A percentile compares a stretch with the other conserved stretches of the same genome.
phyloP scores from a whole-genome alignment of 2,888 invertebrate genomes.

The Deilephila elpenor region DNA sequence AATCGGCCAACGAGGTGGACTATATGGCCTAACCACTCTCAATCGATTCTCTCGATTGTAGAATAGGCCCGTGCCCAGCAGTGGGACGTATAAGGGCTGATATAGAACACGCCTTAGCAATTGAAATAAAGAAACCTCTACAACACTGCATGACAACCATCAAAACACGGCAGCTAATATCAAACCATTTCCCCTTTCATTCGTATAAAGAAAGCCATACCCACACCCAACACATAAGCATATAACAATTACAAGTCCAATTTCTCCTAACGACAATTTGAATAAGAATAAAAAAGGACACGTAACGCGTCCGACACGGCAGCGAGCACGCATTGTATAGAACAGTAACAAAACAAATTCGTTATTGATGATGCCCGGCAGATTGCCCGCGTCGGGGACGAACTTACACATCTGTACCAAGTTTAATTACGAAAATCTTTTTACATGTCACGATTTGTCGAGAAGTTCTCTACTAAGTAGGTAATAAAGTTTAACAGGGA shows the following conservation, averaged over 20 bases:
- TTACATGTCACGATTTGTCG: slow-evolving; percentile 59
- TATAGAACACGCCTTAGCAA: too few relatives aligned
- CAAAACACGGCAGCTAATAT: neutral
- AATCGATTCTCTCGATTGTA: too few relatives aligned
- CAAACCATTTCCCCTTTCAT: slow-evolving; percentile 2
- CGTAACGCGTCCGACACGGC: slow-evolving; percentile 13
- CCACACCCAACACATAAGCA: neutral
- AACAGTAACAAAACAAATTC: slow-evolving; percentile 76
- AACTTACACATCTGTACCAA: slow-evolving; percentile 63
- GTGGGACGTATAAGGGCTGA: too few relatives aligned
- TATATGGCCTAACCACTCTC: too few relatives aligned
- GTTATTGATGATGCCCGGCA: slow-evolving; percentile 70
- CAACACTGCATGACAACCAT: neutral
- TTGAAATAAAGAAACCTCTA: neutral
- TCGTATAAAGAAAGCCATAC: slow-evolving; percentile 7
- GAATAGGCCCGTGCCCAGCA: too few relatives aligned
- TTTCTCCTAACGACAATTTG: slow-evolving; percentile 1
- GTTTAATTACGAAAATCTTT: slow-evolving; percentile 67
- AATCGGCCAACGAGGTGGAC: too few relatives aligned
- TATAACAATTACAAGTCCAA: slow-evolving; percentile 24
- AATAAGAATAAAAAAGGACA: slow-evolving; percentile 5
- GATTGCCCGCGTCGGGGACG: slow-evolving; percentile 64
- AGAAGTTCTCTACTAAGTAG: neutral
- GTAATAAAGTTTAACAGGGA: too few relatives aligned
- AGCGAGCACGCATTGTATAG: slow-evolving; percentile 41